Evolutionary conservation across 2,888 invertebrate genomes (phyloP).

Genomic region (Agrypnus murinus): DNA sequence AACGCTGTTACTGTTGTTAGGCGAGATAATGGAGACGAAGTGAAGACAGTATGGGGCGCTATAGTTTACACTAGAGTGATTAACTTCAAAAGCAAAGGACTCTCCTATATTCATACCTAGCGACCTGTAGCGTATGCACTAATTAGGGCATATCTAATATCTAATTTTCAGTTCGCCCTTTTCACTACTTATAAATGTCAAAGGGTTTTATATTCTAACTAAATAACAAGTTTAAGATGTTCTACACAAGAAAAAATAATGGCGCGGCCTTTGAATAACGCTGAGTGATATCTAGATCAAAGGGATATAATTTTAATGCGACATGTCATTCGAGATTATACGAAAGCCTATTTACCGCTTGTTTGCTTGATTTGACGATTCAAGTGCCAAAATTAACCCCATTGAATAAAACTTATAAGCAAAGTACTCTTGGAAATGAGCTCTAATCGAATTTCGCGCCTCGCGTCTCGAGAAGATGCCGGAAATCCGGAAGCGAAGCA

Average conservation of each 20-base stretch:
- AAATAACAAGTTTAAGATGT: slow-evolving; percentile 19
- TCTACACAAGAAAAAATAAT: neutral
- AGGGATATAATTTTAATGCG: neutral
- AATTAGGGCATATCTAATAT: slow-evolving; percentile 51
- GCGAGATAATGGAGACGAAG: slow-evolving; percentile 39
- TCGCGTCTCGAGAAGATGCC: slow-evolving; percentile 44
- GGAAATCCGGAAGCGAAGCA: slow-evolving; percentile 52
- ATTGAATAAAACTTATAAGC: slow-evolving; percentile 46
- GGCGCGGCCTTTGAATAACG: neutral
- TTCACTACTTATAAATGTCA: slow-evolving; percentile 44
- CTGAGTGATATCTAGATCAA: neutral
- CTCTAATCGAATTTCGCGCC: slow-evolving; percentile 48
- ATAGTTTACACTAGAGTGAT: slow-evolving; percentile 47
- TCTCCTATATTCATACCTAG: slow-evolving; percentile 44
- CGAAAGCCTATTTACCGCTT: slow-evolving; percentile 21
- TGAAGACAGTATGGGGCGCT: slow-evolving; percentile 33
- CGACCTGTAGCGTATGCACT: slow-evolving; percentile 49
- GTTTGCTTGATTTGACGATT: slow-evolving; percentile 36
- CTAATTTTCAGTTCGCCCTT: slow-evolving; percentile 37
- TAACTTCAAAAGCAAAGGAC: slow-evolving; percentile 50
- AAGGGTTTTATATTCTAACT: slow-evolving; percentile 22
- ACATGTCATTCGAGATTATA: neutral
- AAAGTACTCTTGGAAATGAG: slow-evolving; percentile 40
- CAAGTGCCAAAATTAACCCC: slow-evolving; percentile 38
- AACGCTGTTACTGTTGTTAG: slow-evolving; percentile 24